These are phyloP conservation scores for Adineta ricciae DNA, from an alignment of 2,888 invertebrate genomes.

Conservation along the genomic window DNA sequence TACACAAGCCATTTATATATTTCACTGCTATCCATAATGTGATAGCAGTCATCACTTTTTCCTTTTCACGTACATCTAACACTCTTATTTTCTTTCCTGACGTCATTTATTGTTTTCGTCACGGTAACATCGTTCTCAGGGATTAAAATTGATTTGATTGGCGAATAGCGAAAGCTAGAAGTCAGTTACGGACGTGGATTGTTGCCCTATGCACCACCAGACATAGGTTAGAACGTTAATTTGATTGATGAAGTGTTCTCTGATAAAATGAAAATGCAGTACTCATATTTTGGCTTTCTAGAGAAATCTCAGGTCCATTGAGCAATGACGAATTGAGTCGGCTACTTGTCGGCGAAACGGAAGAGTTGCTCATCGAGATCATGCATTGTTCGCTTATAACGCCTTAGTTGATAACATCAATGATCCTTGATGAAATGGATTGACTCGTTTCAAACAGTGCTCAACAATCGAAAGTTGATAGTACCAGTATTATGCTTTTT, in stretches of 20 bases:
- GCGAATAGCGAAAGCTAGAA: neutral
- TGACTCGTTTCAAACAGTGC: slow-evolving; percentile 1
- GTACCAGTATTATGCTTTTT: neutral
- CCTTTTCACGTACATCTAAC: too few relatives aligned
- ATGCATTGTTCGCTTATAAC: neutral
- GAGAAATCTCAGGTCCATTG: neutral
- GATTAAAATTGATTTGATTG: too few relatives aligned
- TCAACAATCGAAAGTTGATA: slow-evolving; percentile 6
- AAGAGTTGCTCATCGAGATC: slow-evolving; percentile 7
- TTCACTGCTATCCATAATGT: too few relatives aligned
- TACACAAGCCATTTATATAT: too few relatives aligned
- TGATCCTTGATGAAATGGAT: slow-evolving; percentile 20
- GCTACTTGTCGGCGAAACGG: neutral
- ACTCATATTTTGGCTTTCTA: too few relatives aligned
- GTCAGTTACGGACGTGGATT: neutral
- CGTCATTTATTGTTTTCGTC: too few relatives aligned
- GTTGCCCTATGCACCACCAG: neutral
- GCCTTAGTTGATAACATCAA: neutral
- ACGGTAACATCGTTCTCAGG: too few relatives aligned
- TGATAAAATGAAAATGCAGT: too few relatives aligned
- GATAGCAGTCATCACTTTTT: too few relatives aligned
- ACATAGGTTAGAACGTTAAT: neutral
- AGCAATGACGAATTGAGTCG: neutral
- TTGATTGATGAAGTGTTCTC: too few relatives aligned
- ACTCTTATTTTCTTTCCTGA: too few relatives aligned